Percentiles rank a stretch among this genome's conserved stretches.
Evolutionary conservation across 1,140 invertebrate species (phyloP).

Genomic region (Eueides isabella): DNA sequence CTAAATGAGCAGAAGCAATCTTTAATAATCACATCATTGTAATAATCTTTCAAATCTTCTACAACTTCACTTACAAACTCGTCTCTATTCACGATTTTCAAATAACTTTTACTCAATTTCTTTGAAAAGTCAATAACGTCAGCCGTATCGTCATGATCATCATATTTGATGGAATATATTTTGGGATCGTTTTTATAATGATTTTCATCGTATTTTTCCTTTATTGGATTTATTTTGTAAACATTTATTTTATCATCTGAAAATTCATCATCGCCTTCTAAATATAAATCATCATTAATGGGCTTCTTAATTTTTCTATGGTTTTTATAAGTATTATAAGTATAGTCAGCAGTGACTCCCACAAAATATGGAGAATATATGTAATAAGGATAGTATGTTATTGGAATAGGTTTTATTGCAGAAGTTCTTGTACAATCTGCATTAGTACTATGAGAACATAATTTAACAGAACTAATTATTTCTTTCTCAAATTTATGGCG

Average conservation of each 20-base stretch:
- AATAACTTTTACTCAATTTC: constrained; percentile 28
- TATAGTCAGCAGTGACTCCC: constrained; percentile 33
- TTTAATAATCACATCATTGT: constrained; percentile 50
- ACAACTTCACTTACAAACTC: constrained; percentile 43
- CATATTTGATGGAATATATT: constrained; percentile 22
- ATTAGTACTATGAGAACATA: constrained; percentile 28
- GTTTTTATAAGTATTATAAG: constrained; percentile 36
- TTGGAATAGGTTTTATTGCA: constrained; percentile 12
- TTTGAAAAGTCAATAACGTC: constrained; percentile 16
- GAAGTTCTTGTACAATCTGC: constrained; percentile 42
- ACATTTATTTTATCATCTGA: constrained; percentile 20
- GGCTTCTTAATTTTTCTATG: constrained; percentile 43
- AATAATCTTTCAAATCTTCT: constrained; percentile 49
- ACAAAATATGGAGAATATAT: constrained; percentile 41
- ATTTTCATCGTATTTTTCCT: constrained; percentile 18
- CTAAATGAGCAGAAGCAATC: constrained; percentile 47
- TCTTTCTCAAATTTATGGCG: constrained; percentile 26
- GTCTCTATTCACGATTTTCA: constrained; percentile 40
- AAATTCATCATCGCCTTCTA: constrained; percentile 28
- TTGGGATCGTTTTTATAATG: constrained; percentile 18
- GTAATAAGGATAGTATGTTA: constrained; percentile 41
- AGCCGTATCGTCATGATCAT: background rate
- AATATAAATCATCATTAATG: constrained; percentile 26
- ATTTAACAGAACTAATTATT: constrained; percentile 18
- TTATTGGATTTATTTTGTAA: constrained; percentile 26